These are phyloP conservation scores for Ischnura elegans DNA, from an alignment of 2,888 invertebrate genomes.

Conservation along the genomic window DNA sequence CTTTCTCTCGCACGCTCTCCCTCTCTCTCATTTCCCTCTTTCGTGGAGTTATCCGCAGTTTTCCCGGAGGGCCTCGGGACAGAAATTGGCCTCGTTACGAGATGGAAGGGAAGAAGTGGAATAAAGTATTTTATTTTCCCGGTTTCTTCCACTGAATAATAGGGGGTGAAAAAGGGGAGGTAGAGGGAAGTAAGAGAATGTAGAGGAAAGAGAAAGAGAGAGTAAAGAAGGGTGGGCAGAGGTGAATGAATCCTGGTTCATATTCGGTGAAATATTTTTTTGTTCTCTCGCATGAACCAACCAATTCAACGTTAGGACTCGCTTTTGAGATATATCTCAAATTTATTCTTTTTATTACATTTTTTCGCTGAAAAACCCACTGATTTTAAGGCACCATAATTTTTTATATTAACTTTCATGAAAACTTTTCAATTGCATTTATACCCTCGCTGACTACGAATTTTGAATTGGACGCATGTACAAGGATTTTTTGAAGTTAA, in stretches of 20 bases:
- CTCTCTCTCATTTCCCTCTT: not conserved
- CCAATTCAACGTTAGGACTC: too few relatives aligned
- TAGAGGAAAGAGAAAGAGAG: not conserved
- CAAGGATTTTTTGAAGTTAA: too few relatives aligned
- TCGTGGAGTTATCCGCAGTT: not conserved
- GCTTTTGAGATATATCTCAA: too few relatives aligned
- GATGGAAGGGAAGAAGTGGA: not conserved
- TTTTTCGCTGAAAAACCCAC: too few relatives aligned
- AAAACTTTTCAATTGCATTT: too few relatives aligned
- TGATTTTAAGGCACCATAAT: too few relatives aligned
- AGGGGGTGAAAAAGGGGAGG: not conserved
- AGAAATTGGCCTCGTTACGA: constrained; percentile 22
- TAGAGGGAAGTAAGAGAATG: not conserved
- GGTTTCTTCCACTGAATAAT: not conserved
- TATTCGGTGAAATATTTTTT: not conserved
- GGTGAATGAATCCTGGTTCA: not conserved
- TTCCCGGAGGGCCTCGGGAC: not conserved
- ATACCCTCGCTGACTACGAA: too few relatives aligned
- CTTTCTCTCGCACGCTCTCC: not conserved
- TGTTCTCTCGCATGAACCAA: too few relatives aligned
- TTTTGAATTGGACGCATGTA: too few relatives aligned
- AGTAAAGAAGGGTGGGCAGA: not conserved
- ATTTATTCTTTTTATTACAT: too few relatives aligned
- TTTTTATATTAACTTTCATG: too few relatives aligned
- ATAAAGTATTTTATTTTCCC: not conserved